These are phyloP conservation scores for Catocala sponsa DNA, from an alignment of 2,888 invertebrate species.

Conservation along the genomic window DNA sequence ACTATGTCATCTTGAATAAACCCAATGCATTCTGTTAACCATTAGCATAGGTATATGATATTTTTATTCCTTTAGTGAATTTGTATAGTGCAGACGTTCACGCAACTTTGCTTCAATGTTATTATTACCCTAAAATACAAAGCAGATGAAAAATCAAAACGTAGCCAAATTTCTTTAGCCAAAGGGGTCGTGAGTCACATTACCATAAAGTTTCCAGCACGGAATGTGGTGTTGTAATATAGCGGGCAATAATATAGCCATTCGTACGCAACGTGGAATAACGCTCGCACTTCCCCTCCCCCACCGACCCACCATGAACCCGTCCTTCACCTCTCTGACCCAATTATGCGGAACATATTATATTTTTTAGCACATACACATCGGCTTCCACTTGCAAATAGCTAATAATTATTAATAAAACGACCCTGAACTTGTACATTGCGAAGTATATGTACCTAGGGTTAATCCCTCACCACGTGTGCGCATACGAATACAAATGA, in stretches of 20 bases:
- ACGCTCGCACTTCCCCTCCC: slow-evolving; percentile 63
- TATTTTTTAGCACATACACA: slow-evolving; percentile 44
- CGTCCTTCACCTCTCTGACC: slow-evolving; percentile 79
- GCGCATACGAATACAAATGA: slow-evolving; percentile 1
- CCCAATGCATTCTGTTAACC: neutral
- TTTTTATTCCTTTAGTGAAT: neutral
- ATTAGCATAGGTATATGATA: too few species aligned
- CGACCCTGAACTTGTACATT: slow-evolving; percentile 44
- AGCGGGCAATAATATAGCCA: slow-evolving; percentile 74
- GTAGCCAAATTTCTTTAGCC: slow-evolving; percentile 77
- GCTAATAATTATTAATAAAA: slow-evolving; percentile 34
- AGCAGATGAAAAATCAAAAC: slow-evolving; percentile 58
- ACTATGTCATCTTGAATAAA: slow-evolving; percentile 49
- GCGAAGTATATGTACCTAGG: slow-evolving; percentile 27
- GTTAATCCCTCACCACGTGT: slow-evolving; percentile 17
- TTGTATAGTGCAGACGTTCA: neutral
- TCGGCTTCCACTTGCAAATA: slow-evolving; percentile 17
- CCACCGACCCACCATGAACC: slow-evolving; percentile 63
- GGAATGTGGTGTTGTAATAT: slow-evolving; percentile 80
- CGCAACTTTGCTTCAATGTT: slow-evolving; percentile 21
- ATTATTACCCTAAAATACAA: slow-evolving; percentile 46
- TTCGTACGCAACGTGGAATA: slow-evolving; percentile 77
- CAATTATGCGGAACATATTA: slow-evolving; percentile 73
- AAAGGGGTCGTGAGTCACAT: slow-evolving; percentile 78
- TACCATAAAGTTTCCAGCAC: slow-evolving; percentile 79